Evolutionary conservation across 2,888 invertebrate species (phyloP).

Genomic region (Pseudococcus longispinus): DNA sequence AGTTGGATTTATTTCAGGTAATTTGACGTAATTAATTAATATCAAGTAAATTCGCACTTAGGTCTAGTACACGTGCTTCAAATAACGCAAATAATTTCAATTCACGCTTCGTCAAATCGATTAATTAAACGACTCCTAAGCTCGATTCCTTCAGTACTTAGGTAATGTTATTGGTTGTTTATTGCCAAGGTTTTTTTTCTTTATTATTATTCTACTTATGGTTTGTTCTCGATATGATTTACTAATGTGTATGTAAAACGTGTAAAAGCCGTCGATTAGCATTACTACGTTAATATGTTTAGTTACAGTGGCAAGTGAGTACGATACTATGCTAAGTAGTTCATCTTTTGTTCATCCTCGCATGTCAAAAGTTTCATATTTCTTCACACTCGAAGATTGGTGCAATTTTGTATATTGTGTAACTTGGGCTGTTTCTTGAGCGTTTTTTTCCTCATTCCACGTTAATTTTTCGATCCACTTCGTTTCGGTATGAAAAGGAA

Average conservation of each 20-base stretch:
- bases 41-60: not conserved
- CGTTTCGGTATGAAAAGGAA: not conserved
- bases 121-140: not conserved
- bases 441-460: not conserved
- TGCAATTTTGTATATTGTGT: not conserved
- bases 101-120: not conserved
- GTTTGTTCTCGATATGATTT: not conserved
- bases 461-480: not conserved
- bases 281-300: not conserved
- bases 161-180: constrained; percentile 40
- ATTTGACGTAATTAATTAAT: not conserved
- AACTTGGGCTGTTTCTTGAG: not conserved
- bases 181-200: constrained; percentile 14
- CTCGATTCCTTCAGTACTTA: not conserved
- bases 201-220: not conserved
- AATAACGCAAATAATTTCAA: not conserved
- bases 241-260: not conserved
- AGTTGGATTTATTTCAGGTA: constrained; percentile 38
- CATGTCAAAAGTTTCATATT: not conserved
- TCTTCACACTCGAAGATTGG: not conserved
- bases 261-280: not conserved
- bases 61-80: not conserved
- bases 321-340: not conserved
- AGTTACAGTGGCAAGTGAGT: not conserved
- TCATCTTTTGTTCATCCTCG: constrained; percentile 29